A percentile compares a stretch with the other conserved stretches of the same genome.
These are phyloP conservation scores for Pterocles burchelli DNA, from an alignment of 2,113 vertebrate species.

Conservation along the genomic window DNA sequence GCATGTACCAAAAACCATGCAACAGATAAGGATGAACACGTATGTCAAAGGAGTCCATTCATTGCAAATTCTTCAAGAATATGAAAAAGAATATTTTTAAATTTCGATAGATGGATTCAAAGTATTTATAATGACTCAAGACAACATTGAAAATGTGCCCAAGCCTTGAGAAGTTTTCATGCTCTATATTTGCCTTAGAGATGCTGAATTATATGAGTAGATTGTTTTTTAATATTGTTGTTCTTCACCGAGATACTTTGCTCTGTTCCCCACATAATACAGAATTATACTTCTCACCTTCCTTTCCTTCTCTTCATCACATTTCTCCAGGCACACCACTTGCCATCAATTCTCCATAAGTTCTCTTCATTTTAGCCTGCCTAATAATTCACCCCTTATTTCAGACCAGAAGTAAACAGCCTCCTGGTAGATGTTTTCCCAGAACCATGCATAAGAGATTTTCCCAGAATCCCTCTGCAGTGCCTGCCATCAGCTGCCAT, in stretches of 20 bases:
- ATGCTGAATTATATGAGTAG: background rate
- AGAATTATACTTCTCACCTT: background rate
- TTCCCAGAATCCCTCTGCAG: background rate
- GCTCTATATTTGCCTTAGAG: background rate
- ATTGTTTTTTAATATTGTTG: background rate
- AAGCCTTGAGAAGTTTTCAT: background rate
- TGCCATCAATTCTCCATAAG: background rate
- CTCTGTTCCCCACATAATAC: background rate
- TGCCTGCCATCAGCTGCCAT: background rate
- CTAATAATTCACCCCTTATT: background rate
- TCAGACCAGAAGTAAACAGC: background rate
- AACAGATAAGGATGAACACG: background rate
- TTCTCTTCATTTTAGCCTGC: background rate
- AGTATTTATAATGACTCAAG: background rate
- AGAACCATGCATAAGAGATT: fast-evolving
- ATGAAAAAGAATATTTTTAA: background rate
- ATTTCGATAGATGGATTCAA: background rate
- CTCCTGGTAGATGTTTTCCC: background rate
- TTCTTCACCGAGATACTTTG: background rate
- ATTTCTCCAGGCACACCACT: background rate
- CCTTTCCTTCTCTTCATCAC: background rate
- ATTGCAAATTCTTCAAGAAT: background rate
- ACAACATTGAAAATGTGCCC: background rate
- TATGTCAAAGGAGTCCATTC: background rate
- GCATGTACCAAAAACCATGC: background rate